Evolutionary conservation across 2,113 vertebrate species (phyloP).

Genomic region (human): DNA sequence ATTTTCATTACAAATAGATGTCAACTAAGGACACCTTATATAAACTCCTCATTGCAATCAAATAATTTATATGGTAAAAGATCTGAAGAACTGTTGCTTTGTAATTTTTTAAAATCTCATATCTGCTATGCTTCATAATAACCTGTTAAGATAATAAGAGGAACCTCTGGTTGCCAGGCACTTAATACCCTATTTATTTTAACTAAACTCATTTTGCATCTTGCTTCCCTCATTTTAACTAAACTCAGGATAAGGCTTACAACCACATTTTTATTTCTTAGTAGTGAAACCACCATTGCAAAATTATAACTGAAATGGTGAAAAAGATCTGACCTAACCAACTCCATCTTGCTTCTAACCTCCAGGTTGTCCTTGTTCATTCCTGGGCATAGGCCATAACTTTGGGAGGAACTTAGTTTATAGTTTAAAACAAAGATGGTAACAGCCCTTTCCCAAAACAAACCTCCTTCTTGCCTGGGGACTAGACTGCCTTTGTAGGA

Average conservation of each 20-base stretch:
- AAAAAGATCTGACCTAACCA: too few species aligned
- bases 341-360: too few species aligned
- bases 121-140: not conserved
- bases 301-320: too few species aligned
- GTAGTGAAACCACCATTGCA: not conserved
- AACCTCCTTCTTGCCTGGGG: too few species aligned
- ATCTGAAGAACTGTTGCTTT: not conserved
- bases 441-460: too few species aligned
- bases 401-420: too few species aligned
- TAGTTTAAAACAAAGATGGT: too few species aligned
- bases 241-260: not conserved
- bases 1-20: not conserved
- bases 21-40: not conserved
- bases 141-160: not conserved
- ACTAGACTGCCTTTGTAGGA: too few species aligned
- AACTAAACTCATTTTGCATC: not conserved
- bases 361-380: too few species aligned
- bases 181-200: not conserved
- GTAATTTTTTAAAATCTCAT: not conserved
- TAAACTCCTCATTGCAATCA: not conserved
- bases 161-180: not conserved
- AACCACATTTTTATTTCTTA: not conserved
- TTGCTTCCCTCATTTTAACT: not conserved
- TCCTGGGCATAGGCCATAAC: too few species aligned
- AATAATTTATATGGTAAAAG: not conserved